Percentiles rank a stretch among this genome's conserved stretches.
Evolutionary conservation across 2,113 vertebrate species (phyloP).

Genomic region (Malaclemys terrapin): DNA sequence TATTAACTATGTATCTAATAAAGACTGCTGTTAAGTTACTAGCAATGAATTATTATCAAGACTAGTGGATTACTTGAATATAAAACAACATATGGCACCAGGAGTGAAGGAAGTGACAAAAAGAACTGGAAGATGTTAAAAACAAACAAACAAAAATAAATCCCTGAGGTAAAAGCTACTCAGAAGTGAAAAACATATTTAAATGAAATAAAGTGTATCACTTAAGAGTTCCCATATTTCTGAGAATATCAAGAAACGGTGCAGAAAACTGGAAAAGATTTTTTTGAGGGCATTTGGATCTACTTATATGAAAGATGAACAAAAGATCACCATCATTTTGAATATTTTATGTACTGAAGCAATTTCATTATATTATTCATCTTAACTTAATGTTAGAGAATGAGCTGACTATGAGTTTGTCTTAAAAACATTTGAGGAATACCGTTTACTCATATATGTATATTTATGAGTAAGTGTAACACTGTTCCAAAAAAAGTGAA

Average conservation of each 20-base stretch:
- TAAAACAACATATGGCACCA: background rate
- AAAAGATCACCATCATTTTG: background rate
- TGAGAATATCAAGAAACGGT: background rate
- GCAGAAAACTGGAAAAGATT: background rate
- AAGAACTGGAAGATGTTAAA: background rate
- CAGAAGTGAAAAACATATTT: background rate
- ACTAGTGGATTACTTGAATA: background rate
- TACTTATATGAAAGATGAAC: background rate
- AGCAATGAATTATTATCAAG: background rate
- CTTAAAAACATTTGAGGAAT: background rate
- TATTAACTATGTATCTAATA: background rate
- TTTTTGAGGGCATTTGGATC: background rate
- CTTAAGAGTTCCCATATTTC: background rate
- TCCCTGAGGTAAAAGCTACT: background rate
- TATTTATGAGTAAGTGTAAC: background rate
- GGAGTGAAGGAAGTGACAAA: background rate
- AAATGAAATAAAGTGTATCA: background rate
- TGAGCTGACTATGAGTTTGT: background rate
- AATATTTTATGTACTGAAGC: background rate
- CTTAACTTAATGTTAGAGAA: background rate
- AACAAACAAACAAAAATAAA: background rate
- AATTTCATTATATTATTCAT: background rate
- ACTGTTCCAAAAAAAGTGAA: background rate
- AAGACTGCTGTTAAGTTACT: background rate
- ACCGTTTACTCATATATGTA: too few relatives aligned